These are phyloP conservation scores for Ammodramus savannarum DNA, from an alignment of 2,113 vertebrate species.

Conservation along the genomic window DNA sequence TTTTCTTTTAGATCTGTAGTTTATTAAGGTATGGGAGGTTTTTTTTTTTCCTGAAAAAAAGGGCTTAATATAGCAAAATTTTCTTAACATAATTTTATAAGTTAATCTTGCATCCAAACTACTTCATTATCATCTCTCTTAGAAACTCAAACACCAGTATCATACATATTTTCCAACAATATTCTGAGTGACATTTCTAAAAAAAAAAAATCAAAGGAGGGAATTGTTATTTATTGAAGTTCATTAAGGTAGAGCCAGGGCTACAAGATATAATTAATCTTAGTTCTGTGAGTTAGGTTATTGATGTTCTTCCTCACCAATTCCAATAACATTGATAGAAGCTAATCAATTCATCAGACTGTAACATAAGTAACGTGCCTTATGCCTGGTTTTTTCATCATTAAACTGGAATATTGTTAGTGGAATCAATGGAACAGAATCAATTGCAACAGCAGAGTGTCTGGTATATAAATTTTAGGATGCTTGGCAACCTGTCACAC, in stretches of 20 bases:
- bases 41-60: not conserved
- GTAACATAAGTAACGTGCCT: not conserved
- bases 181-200: not conserved
- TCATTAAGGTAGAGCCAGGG: not conserved
- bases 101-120: not conserved
- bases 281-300: not conserved
- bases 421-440: not conserved
- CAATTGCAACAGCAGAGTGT: not conserved
- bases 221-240: not conserved
- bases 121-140: not conserved
- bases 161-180: not conserved
- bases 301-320: not conserved
- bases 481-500: not conserved
- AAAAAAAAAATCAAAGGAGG: not conserved
- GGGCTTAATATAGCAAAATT: rapidly evolving
- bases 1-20: not conserved
- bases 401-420: not conserved
- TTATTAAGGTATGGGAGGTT: not conserved
- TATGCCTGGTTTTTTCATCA: not conserved
- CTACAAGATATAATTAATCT: not conserved
- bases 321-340: not conserved
- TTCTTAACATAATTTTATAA: not conserved
- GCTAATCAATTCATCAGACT: not conserved
- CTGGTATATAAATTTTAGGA: not conserved
- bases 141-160: not conserved